Percentiles rank a stretch among this genome's conserved stretches.
These are phyloP conservation scores for Dromius quadrimaculatus DNA, from an alignment of 2,888 invertebrate genomes.

Conservation along the genomic window DNA sequence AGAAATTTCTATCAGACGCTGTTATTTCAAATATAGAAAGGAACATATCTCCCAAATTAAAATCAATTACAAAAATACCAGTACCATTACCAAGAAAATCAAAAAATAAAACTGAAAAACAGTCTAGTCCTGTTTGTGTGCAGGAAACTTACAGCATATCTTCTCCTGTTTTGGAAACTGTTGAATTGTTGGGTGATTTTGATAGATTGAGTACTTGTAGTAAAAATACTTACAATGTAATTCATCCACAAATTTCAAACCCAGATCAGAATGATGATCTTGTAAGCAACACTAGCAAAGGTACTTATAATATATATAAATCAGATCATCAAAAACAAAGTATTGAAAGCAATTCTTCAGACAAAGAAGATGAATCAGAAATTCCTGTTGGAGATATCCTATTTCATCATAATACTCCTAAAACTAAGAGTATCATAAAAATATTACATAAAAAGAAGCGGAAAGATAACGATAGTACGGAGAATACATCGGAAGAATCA, in stretches of 20 bases:
- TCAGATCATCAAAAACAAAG: constrained; percentile 33
- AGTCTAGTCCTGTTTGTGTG: constrained; percentile 34
- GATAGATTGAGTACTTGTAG: constrained; percentile 19
- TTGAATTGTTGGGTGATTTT: neutral
- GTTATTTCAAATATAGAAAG: constrained; percentile 15
- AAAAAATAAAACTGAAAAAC: neutral
- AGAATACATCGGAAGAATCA: neutral
- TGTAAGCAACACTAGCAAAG: constrained; percentile 19
- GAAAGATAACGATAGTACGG: neutral
- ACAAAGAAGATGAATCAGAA: constrained; percentile 1
- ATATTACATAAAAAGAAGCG: constrained; percentile 47
- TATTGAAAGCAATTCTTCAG: constrained; percentile 45
- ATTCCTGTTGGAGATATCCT: constrained; percentile 56
- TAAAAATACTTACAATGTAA: constrained; percentile 11
- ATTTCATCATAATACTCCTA: constrained; percentile 54
- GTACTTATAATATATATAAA: constrained; percentile 54
- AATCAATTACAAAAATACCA: constrained; percentile 56
- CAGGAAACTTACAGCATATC: constrained; percentile 52
- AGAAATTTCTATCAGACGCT: constrained; percentile 59
- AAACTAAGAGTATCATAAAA: constrained; percentile 33
- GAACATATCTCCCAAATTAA: constrained; percentile 8
- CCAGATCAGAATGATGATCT: constrained; percentile 2
- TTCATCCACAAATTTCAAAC: neutral
- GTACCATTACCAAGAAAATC: constrained; percentile 59
- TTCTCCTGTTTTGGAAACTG: constrained; percentile 20